phyloP scores from a whole-genome alignment of 2,888 invertebrate species.

The Rotaria socialis region DNA sequence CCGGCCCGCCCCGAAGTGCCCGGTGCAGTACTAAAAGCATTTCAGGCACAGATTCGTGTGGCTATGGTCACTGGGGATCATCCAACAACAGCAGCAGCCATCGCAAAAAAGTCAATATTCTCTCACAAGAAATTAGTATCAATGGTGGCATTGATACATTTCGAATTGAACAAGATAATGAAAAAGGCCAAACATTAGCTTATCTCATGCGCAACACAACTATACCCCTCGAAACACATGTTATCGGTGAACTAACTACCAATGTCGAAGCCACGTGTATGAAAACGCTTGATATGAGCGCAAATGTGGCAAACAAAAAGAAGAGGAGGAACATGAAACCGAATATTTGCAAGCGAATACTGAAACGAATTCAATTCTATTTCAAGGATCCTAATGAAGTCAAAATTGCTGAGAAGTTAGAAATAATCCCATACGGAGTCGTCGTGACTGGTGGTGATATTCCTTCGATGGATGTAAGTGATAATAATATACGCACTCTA shows the following conservation, averaged over 20 bases:
- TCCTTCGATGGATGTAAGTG: not conserved
- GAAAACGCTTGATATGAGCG: not conserved
- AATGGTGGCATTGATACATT: not conserved
- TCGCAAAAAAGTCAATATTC: constrained; percentile 42
- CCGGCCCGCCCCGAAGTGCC: constrained; percentile 38
- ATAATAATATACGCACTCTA: not conserved
- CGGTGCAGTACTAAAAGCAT: constrained; percentile 25
- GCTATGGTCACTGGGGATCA: constrained; percentile 42
- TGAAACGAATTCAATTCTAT: not conserved
- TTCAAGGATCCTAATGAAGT: not conserved
- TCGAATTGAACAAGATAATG: not conserved
- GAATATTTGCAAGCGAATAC: not conserved
- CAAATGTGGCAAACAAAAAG: no score
- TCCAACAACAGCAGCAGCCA: constrained; percentile 36
- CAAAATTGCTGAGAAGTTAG: not conserved
- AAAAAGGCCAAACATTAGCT: not conserved
- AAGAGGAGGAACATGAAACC: no score
- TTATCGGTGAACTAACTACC: not conserved
- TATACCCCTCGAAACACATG: not conserved
- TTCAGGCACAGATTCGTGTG: constrained; percentile 38
- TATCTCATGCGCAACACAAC: not conserved
- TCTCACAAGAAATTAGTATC: constrained; percentile 28
- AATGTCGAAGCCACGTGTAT: not conserved
- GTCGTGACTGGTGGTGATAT: not conserved
- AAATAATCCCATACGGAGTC: not conserved